These are phyloP conservation scores for Panurus biarmicus DNA, from an alignment of 2,113 vertebrate species.

Conservation along the genomic window DNA sequence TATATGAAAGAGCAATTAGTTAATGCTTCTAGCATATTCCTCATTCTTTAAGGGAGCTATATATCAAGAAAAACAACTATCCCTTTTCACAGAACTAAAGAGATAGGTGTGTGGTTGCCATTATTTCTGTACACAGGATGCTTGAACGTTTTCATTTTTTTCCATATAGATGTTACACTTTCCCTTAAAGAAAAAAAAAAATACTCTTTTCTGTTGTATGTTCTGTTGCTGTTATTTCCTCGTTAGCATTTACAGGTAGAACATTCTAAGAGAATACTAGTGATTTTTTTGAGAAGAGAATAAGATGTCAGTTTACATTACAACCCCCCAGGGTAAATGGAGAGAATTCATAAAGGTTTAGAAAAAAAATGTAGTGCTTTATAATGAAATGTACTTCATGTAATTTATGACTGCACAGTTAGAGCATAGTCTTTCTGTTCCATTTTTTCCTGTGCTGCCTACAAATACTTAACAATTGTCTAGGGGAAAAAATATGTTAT, in stretches of 20 bases:
- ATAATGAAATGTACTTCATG: slow-evolving; percentile 70
- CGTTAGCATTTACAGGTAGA: neutral
- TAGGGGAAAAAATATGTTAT: slow-evolving; percentile 34
- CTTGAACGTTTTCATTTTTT: slow-evolving; percentile 6
- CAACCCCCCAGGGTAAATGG: slow-evolving; percentile 61
- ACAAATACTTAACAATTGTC: slow-evolving; percentile 58
- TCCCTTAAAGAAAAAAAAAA: neutral
- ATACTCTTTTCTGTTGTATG: neutral
- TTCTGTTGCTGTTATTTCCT: slow-evolving; percentile 36
- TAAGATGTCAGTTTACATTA: slow-evolving; percentile 76
- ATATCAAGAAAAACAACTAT: neutral
- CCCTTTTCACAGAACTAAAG: neutral
- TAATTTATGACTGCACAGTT: slow-evolving; percentile 71
- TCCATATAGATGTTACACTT: neutral
- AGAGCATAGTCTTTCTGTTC: slow-evolving; percentile 48
- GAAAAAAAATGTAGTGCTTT: slow-evolving; percentile 63
- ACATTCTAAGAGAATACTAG: slow-evolving; percentile 38
- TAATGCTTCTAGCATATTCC: neutral
- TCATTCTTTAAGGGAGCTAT: neutral
- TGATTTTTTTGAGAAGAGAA: slow-evolving; percentile 62
- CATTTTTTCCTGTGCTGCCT: neutral
- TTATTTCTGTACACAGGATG: neutral
- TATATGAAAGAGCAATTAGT: neutral
- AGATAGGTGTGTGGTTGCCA: too few species aligned
- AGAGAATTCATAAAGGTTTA: slow-evolving; percentile 69